These are phyloP conservation scores for Kradibia gibbosae DNA, from an alignment of 1,140 invertebrate species.

Conservation along the genomic window DNA sequence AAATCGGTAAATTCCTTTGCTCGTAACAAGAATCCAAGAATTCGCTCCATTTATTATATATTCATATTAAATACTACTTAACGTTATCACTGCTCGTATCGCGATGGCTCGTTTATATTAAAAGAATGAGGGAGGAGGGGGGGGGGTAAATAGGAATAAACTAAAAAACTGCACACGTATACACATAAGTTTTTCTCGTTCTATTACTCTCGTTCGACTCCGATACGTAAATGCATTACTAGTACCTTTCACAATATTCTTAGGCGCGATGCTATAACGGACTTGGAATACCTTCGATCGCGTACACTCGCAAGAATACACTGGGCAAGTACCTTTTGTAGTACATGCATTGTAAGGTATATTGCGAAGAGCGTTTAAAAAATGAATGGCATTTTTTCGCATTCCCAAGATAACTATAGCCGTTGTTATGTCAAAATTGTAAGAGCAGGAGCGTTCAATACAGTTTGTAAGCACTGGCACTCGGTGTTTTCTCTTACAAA, in stretches of 20 bases:
- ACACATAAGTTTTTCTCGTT: too few species aligned
- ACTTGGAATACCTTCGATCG: constrained; percentile 33
- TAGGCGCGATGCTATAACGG: constrained; percentile 40
- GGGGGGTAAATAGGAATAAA: too few species aligned
- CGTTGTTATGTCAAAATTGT: background rate
- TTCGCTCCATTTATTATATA: background rate
- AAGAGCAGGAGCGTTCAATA: background rate
- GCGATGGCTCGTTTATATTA: background rate
- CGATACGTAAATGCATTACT: background rate
- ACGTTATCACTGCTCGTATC: background rate
- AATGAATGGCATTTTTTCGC: background rate
- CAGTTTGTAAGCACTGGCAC: too few species aligned
- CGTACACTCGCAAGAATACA: background rate
- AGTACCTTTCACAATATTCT: constrained; percentile 20
- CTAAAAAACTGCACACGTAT: too few species aligned
- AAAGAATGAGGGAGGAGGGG: too few species aligned
- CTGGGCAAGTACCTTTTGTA: background rate
- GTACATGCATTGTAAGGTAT: background rate
- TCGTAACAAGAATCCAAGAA: background rate
- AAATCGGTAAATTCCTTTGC: too few species aligned
- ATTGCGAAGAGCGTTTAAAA: background rate
- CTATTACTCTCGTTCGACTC: constrained; percentile 7
- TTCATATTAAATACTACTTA: background rate
- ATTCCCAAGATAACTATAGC: background rate
- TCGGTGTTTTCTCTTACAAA: background rate